phyloP scores from a whole-genome alignment of 2,888 invertebrate genomes.

The Encarsia formosa region DNA sequence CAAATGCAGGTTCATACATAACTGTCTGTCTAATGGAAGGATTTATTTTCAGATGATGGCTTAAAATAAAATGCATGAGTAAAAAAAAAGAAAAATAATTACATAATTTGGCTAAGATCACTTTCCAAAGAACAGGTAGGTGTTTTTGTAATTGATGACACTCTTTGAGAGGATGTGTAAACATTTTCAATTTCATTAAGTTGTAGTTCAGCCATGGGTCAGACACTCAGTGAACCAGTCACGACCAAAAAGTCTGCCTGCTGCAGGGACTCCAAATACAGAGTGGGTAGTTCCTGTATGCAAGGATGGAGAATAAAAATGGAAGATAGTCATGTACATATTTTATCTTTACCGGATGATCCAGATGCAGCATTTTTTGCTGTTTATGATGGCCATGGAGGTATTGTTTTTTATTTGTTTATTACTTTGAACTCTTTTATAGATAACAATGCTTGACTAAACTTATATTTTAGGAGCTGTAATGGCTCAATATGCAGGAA shows the following conservation, averaged over 20 bases:
- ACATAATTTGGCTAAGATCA: slow-evolving; percentile 16
- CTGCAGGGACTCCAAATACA: slow-evolving; percentile 67
- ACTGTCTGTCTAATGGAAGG: too few relatives aligned
- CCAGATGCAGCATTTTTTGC: slow-evolving; percentile 91
- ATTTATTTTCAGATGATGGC: slow-evolving; percentile 15
- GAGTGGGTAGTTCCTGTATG: slow-evolving; percentile 97
- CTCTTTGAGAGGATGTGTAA: neutral
- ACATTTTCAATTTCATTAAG: neutral
- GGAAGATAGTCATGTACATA: slow-evolving; percentile 98
- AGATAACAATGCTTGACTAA: neutral
- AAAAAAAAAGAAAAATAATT: slow-evolving; percentile 10
- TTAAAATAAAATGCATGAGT: slow-evolving; percentile 19
- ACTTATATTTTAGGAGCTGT: slow-evolving; percentile 62
- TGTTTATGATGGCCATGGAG: slow-evolving; percentile 95
- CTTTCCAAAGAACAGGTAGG: slow-evolving; percentile 13
- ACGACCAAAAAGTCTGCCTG: slow-evolving; percentile 82
- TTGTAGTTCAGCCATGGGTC: slow-evolving; percentile 70
- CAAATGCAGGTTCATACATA: too few relatives aligned
- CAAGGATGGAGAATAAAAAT: slow-evolving; percentile 99
- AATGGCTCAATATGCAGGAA: slow-evolving; percentile 92
- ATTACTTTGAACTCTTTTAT: neutral
- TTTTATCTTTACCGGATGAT: slow-evolving; percentile 88
- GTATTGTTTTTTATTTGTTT: slow-evolving; percentile 47
- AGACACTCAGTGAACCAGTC: slow-evolving; percentile 94
- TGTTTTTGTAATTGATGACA: neutral